Evolutionary conservation across 2,888 invertebrate genomes (phyloP), one percentile per base, ranked within the genome.

Genomic region (Galerucella pusilla): DNA sequence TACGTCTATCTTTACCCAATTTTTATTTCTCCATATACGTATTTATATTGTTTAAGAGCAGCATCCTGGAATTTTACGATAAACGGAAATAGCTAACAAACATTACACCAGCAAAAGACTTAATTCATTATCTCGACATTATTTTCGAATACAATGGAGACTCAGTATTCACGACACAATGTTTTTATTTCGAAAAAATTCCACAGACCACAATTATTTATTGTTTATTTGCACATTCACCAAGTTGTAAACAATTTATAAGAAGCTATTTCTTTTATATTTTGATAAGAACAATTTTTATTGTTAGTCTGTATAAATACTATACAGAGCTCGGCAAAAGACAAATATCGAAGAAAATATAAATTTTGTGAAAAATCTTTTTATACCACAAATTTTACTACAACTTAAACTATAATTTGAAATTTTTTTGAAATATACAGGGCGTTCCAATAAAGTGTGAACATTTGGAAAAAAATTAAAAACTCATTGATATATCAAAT

Each of bases 41-140:
- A 54, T 54, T 54, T 6, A 54, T 20, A 57, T 57, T 42, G 42
- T 63, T 63, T n/a, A 42, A 71, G 57, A 65, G 65, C 65, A 25
- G 42, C 25, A 65, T 71, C 71, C 45, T 46, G 71, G 49, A 57
- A 45, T 65, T 71, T 71, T 65, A 71, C 65, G 64, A 71, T 71
- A 71, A 71, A 64, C 64, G 65, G 71, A 65, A 65, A 45, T 52
- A 63, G 35, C 20, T 57, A 0, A 63, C 63, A 42, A 63, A 63
- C 63, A 11, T 63, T 35, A 7, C 35, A 42, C 57, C 46, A 12
- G 45, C 69, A 25, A 35, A 25, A n/a, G 63, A 59, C 52, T 71
- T 52, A 11, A 42, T 71, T 71, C 45, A 63, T 71, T 71, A 71
- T 64, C 71, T 12, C 12, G 71, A 71, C 71, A 71, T 70, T 71